Evolutionary conservation across 2,797 vertebrate species (phyloP), one percentile per base, ranked within the genome.

Genomic region (Enteromius anoplus): DNA sequence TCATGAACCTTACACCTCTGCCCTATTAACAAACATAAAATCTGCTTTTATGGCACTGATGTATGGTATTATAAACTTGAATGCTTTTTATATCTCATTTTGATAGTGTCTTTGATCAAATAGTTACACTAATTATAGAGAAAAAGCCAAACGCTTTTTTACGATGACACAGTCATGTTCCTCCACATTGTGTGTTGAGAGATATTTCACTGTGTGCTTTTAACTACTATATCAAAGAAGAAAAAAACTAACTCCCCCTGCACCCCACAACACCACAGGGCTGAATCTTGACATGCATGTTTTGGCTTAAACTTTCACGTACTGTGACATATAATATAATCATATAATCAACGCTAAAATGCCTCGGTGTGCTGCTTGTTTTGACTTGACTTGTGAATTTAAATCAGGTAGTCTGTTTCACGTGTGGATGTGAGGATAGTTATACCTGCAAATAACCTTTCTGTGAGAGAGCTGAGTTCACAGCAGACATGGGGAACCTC

Each of bases 311-410:
- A 58, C 32, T 5, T 75, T 75, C 2, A 23, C 12, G 9, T 26
- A 26, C 19, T 8, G 9, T 26, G 60, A 26, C 15, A 37, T 64
- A 37, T 45, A 49, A 81, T 42, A n/a, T n/a, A n/a, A n/a, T n/a
- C 15, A 37, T 64, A 37, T 45, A 49, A 81, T 42, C 68, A 32
- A 2, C 86, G 64, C 3, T 37, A 14, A 21, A 68, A 62, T 84
- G 83, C 34, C 84, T 88, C 72, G 40, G 34, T 47, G 70, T 83
- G 78, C 77, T 81, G 89, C 90, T 84, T 93, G 91, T 91, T 72
- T 68, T 81, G 85, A 89, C 91, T 91, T 78, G 90, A 91, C 23
- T 32, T 64, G 3, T 68, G 73, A 12, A 14, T 32, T 72, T 91
- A 92, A 92, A 89, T 83, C 89, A 84, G 3, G n/a, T 15, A 62